Evolutionary conservation across 2,113 vertebrate species (phyloP).

Genomic region (Gymnarchus niloticus): DNA sequence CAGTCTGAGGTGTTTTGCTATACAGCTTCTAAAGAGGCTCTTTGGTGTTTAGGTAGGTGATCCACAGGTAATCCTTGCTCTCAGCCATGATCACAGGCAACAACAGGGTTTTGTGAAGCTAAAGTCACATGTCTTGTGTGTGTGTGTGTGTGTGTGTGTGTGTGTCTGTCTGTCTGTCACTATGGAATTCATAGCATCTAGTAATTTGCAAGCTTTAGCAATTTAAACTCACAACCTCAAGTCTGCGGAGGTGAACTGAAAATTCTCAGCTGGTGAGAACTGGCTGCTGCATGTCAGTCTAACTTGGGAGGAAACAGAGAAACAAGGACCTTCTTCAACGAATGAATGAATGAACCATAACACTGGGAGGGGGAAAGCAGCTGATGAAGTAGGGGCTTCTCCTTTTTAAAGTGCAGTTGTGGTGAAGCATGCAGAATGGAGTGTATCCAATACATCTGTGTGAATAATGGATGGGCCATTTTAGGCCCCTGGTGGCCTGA

Average conservation of each 20-base stretch:
- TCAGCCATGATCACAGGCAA: background rate
- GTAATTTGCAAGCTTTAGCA: background rate
- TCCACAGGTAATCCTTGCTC: background rate
- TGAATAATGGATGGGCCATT: constrained; percentile 28
- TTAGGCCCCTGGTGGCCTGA: background rate
- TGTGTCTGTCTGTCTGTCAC: background rate
- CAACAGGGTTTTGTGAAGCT: no score
- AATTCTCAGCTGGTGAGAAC: background rate
- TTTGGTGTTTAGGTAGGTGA: background rate
- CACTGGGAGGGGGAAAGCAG: background rate
- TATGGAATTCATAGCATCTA: background rate
- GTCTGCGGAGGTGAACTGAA: background rate
- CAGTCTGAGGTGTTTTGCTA: background rate
- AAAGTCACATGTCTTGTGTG: background rate
- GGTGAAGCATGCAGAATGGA: background rate
- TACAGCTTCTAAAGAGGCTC: background rate
- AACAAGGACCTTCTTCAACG: background rate
- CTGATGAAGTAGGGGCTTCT: background rate
- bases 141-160: background rate
- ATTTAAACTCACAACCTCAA: background rate
- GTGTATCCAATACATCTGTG: background rate
- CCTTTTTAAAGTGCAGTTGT: background rate
- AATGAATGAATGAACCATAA: background rate
- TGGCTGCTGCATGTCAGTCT: background rate
- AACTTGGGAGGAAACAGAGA: background rate